These are phyloP conservation scores for Drosophila insularis DNA, from an alignment of 1,140 invertebrate species.

Conservation along the genomic window DNA sequence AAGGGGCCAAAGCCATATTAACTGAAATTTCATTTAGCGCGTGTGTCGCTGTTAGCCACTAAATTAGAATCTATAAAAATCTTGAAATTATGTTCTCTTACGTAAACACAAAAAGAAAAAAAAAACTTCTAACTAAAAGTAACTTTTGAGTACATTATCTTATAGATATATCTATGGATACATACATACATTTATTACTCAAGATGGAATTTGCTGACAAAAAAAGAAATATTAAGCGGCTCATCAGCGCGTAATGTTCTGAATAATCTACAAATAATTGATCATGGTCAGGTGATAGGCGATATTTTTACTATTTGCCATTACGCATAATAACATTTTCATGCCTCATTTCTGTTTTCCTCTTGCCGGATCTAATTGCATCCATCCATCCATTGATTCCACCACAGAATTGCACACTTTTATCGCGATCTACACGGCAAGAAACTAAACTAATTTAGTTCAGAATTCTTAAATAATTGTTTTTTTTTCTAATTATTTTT, in stretches of 20 bases:
- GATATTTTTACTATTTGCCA: background rate
- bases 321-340: slow-evolving; percentile 53
- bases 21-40: slow-evolving; percentile 13
- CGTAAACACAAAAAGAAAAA: background rate
- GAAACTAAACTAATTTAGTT: background rate
- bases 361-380: slow-evolving; percentile 58
- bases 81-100: slow-evolving; percentile 7
- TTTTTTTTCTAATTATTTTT: background rate
- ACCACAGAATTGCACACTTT: slow-evolving; percentile 1
- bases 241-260: slow-evolving; percentile 36
- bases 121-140: background rate
- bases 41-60: background rate
- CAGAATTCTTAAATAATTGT: background rate
- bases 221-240: background rate
- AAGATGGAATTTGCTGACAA: background rate
- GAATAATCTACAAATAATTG: slow-evolving; percentile 60
- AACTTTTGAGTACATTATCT: slow-evolving; percentile 2
- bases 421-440: slow-evolving; percentile 3
- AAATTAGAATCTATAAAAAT: slow-evolving; percentile 20
- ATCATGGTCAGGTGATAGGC: slow-evolving; percentile 14
- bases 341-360: slow-evolving; percentile 65
- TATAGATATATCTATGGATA: background rate
- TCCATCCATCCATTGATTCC: slow-evolving; percentile 6
- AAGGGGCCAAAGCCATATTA: slow-evolving; percentile 3
- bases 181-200: background rate